Evolutionary conservation across 2,797 vertebrate genomes (phyloP), one percentile per base, ranked within the genome.

Genomic region (Sebastes dallii): DNA sequence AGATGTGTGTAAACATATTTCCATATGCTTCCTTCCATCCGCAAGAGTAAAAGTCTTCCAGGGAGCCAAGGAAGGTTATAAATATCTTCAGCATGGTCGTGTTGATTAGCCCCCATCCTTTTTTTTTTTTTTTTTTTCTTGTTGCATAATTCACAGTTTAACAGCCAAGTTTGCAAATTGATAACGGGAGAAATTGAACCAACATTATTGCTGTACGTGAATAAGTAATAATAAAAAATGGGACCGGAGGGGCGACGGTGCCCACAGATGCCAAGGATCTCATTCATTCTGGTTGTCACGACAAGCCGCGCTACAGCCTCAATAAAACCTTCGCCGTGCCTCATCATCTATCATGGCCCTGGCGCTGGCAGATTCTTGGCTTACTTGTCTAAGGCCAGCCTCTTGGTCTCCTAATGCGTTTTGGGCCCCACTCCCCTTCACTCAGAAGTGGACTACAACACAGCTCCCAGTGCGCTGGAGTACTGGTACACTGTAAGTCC

Each of bases 141-240:
- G 75, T 86, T 86, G 79, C 82, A 86, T 93, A 87, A 92, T 84
- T 92, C 90, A 82, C 89, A 56, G 67, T 88, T 81, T 81, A 91
- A 88, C 82, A 72, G 87, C 84, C 78, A 73, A 70, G 82, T 85
- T 84, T 75, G 46, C 78, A 90, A 93, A 92, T 86, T 90, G 90
- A 93, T 89, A 81, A 90, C 7, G 62, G 69, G 34, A 46, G 78
- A 82, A 87, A 86, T 27, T 86, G 77, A 85, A 85, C 67, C 82
- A 83, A 85, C 85, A 80, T 91, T 85, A 91, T 87, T 85, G 86
- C 85, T 39, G 46, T 59, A 60, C 4, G 77, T 85, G 83, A 88
- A 86, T 89, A 86, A 85, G 91, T 87, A 86, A 88, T 88, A 87
- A 86, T 85, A 87, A 82, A 88, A 90, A 90, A 78, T n/a, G 75